Percentiles rank a stretch among this genome's conserved stretches.
These are phyloP conservation scores for Saturnia pavonia DNA, from an alignment of 2,888 invertebrate genomes.

Conservation along the genomic window DNA sequence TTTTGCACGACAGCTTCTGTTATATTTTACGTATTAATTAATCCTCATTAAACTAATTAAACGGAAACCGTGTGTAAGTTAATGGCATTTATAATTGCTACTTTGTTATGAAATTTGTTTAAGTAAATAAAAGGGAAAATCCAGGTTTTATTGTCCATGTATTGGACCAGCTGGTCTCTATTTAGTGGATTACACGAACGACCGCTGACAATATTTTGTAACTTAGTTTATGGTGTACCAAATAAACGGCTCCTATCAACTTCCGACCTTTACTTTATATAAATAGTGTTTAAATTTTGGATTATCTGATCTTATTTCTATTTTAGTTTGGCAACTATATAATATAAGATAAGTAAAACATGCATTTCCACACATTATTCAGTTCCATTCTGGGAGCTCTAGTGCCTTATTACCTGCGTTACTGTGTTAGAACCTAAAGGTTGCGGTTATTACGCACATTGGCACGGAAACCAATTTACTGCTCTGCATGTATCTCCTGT, in stretches of 20 bases:
- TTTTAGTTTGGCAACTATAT: background rate
- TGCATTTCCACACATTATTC: background rate
- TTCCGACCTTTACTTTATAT: slow-evolving; percentile 5
- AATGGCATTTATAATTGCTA: background rate
- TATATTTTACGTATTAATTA: background rate
- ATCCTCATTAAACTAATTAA: background rate
- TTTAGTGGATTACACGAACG: background rate
- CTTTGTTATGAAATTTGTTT: background rate
- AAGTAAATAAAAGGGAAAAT: background rate
- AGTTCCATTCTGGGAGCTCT: background rate
- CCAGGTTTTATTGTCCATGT: background rate
- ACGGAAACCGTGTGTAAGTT: background rate
- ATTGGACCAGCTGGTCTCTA: background rate
- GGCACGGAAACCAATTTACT: background rate
- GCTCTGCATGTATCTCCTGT: background rate
- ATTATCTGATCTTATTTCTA: background rate
- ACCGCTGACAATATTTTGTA: slow-evolving; percentile 9
- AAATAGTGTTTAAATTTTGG: background rate
- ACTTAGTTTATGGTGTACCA: background rate
- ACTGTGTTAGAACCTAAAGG: background rate
- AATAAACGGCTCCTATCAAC: slow-evolving; percentile 5
- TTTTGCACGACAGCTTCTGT: too few relatives aligned
- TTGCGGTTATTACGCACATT: background rate
- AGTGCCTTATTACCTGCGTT: background rate
- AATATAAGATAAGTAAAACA: background rate